phyloP scores from a whole-genome alignment of 2,797 vertebrate genomes.

The Buphagus erythrorhynchus region DNA sequence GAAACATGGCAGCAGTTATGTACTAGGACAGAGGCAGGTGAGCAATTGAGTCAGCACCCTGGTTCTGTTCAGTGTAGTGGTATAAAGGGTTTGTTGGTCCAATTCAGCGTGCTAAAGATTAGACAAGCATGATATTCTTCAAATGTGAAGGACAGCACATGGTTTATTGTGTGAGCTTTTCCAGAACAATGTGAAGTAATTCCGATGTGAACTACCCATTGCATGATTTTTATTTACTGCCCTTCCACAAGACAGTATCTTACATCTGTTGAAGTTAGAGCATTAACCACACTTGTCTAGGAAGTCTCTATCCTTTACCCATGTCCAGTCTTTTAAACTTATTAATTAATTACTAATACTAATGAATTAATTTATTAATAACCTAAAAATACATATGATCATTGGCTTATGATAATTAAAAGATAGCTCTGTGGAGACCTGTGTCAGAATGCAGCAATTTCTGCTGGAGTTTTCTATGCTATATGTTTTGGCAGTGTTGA shows the following conservation, averaged over 20 bases:
- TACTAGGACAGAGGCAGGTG: not conserved
- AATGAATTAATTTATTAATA: not conserved
- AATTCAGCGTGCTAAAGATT: not conserved
- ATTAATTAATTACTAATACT: too few species aligned
- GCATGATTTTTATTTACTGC: not conserved
- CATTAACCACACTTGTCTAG: not conserved
- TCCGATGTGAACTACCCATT: fast-evolving
- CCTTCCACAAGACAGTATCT: not conserved
- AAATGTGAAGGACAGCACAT: not conserved
- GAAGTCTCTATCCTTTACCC: not conserved
- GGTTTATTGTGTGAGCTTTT: not conserved
- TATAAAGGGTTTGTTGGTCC: not conserved
- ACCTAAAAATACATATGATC: not conserved
- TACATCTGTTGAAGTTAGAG: not conserved
- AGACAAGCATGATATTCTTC: not conserved
- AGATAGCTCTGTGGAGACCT: not conserved
- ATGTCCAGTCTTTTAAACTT: not conserved
- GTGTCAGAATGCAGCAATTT: not conserved
- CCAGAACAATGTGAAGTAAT: not conserved
- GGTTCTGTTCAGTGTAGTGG: not conserved
- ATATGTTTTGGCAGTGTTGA: not conserved
- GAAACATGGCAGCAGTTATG: not conserved
- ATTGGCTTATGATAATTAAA: not conserved
- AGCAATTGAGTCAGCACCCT: not conserved
- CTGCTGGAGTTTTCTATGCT: not conserved